Conservation (phyloP, 2,888 invertebrate species). For the Yponomeuta evonymella region DNA sequence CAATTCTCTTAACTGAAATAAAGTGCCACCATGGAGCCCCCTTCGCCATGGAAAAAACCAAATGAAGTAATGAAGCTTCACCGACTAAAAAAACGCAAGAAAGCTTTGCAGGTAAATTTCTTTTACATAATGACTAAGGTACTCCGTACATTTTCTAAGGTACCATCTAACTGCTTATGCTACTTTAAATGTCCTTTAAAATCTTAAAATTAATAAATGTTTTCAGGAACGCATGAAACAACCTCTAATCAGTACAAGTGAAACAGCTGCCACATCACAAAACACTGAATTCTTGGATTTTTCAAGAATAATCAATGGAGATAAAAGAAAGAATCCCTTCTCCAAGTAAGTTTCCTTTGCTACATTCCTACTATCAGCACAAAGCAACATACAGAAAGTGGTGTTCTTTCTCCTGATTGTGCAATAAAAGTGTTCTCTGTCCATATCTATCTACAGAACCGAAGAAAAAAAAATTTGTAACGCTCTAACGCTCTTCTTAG, state of each 20-base stretch:
- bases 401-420: too few relatives aligned
- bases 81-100: constrained; percentile 84
- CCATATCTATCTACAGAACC: too few relatives aligned
- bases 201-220: not conserved
- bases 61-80: constrained; percentile 83
- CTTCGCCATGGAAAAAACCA: constrained; percentile 78
- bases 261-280: constrained; percentile 34
- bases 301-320: constrained; percentile 62
- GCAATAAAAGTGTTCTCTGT: too few relatives aligned
- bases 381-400: not conserved
- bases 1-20: not conserved
- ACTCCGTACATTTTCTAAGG: too few relatives aligned
- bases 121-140: not conserved
- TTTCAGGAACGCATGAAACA: constrained; percentile 65
- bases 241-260: constrained; percentile 41
- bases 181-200: not conserved
- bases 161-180: not conserved
- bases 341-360: constrained; percentile 63
- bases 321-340: constrained; percentile 88
- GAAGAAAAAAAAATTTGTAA: too few relatives aligned
- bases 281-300: constrained; percentile 58
- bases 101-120: constrained; percentile 81
- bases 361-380: not conserved
- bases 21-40: constrained; percentile 46
- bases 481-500: too few relatives aligned